Evolutionary conservation across 1,140 invertebrate genomes (phyloP).

Genomic region (Lordiphosa clarofinis): DNA sequence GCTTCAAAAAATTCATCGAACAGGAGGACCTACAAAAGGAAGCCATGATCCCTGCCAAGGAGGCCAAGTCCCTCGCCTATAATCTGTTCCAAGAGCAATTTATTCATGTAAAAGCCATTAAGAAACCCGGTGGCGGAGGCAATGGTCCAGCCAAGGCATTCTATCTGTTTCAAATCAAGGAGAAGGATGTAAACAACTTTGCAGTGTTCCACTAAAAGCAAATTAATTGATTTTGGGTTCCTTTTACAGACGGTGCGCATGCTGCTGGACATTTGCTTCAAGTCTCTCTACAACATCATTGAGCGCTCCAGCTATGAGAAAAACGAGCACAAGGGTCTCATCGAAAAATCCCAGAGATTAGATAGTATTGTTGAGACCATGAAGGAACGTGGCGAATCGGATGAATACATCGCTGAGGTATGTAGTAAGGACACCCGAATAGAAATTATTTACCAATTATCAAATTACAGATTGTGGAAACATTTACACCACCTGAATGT

Average conservation of each 20-base stretch:
- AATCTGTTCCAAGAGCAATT: slow-evolving; percentile 91
- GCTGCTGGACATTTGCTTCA: slow-evolving; percentile 87
- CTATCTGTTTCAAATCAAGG: slow-evolving; percentile 87
- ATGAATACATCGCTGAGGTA: slow-evolving; percentile 89
- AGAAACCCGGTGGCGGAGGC: slow-evolving; percentile 80
- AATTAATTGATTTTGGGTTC: neutral
- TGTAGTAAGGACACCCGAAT: neutral
- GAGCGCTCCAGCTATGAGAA: slow-evolving; percentile 84
- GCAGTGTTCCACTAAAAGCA: too few species aligned
- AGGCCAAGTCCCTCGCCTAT: slow-evolving; percentile 91
- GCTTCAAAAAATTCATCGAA: slow-evolving; percentile 89
- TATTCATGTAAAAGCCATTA: slow-evolving; percentile 81
- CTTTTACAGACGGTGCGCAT: slow-evolving; percentile 84
- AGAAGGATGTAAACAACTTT: slow-evolving; percentile 72
- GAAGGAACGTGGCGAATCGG: slow-evolving; percentile 86
- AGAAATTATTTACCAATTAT: neutral
- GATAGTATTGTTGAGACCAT: slow-evolving; percentile 89
- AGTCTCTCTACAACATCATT: slow-evolving; percentile 87
- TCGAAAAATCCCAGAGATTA: slow-evolving; percentile 91
- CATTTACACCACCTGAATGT: slow-evolving; percentile 88
- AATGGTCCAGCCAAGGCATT: slow-evolving; percentile 84
- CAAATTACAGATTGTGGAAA: slow-evolving; percentile 85
- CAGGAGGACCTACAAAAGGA: slow-evolving; percentile 93
- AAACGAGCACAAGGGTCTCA: slow-evolving; percentile 85
- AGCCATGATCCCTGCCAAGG: slow-evolving; percentile 93